Conservation (phyloP, 2,113 vertebrate genomes). For the Pristiophorus japonicus region DNA sequence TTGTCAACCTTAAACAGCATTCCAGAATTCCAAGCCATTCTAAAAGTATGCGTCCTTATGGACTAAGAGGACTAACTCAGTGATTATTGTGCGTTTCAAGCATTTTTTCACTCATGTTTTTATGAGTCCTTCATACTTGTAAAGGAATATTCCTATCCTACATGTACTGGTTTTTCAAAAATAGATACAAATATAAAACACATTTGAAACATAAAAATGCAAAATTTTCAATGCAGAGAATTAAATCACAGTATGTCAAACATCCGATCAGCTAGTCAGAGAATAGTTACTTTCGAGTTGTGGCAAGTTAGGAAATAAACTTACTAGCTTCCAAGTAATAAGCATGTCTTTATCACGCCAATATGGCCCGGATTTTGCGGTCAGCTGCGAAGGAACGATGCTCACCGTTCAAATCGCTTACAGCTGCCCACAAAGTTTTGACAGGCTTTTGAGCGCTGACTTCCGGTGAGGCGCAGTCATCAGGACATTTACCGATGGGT, state of each 20-base stretch:
- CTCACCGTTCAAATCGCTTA: neutral
- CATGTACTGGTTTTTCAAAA: neutral
- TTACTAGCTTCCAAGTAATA: neutral
- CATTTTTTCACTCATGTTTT: neutral
- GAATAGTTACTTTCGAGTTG: neutral
- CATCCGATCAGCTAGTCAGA: neutral
- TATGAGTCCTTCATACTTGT: neutral
- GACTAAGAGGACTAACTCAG: neutral
- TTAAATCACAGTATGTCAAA: neutral
- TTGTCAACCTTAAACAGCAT: neutral
- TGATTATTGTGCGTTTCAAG: neutral
- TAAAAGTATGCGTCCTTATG: neutral
- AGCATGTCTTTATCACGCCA: neutral
- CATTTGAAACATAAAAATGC: neutral
- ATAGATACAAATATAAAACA: neutral
- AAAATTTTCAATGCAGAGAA: neutral
- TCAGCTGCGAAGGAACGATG: neutral
- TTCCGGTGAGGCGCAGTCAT: neutral
- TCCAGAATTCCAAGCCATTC: neutral
- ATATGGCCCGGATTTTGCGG: neutral
- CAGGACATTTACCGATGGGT: neutral
- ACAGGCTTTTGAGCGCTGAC: neutral
- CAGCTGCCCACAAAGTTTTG: neutral
- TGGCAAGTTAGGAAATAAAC: neutral
- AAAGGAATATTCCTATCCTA: neutral